Evolutionary conservation across 1,140 invertebrate species (phyloP), one percentile per base, ranked within the genome.

Genomic region (Pogonomyrmex barbatus): DNA sequence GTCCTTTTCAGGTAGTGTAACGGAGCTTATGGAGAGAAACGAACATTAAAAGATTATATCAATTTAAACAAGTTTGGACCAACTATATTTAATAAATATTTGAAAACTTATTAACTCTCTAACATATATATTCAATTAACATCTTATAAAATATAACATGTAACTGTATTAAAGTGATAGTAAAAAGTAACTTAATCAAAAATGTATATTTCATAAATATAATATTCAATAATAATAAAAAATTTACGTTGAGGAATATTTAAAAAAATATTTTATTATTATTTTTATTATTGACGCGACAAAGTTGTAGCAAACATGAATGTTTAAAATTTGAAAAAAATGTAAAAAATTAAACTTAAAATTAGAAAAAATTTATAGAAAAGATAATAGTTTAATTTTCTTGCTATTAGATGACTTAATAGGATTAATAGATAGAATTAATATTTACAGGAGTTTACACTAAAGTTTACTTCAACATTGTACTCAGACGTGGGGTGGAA

Each of bases 361-460:
- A 24, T 24, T 24, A 24, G 24, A 24, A 24, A 24, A 24, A 60
- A 77, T 50, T 78, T 56, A 30, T 36, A 17, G 14, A 52, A 65
- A 30, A 33, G 24, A 3, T 67, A 30, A n/a, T 42, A 65, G 14
- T 63, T n/a, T 9, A 24, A 30, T 5, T 24, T 62, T 71, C 0
- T 60, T 10, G 5, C 4, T 4, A 68, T 68, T 68, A 75, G 45
- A 42, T 10, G 30, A 62, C 4, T 63, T 17, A n/a, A 65, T 6
- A 24, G 24, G 0, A 24, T 24, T 6, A 42, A 24, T 8, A 9
- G 1, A n/a, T 5, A 62, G 5, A 6, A 68, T n/a, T 12, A 24
- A 24, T 0, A 5, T 75, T 52, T 81, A 12, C 70, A 95, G 94
- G 91, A 94, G 76, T 94, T 92, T 78, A 90, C 94, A 86, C 86